These are phyloP conservation scores for Epirrhoe alternata DNA, from an alignment of 2,888 invertebrate species.

Conservation along the genomic window DNA sequence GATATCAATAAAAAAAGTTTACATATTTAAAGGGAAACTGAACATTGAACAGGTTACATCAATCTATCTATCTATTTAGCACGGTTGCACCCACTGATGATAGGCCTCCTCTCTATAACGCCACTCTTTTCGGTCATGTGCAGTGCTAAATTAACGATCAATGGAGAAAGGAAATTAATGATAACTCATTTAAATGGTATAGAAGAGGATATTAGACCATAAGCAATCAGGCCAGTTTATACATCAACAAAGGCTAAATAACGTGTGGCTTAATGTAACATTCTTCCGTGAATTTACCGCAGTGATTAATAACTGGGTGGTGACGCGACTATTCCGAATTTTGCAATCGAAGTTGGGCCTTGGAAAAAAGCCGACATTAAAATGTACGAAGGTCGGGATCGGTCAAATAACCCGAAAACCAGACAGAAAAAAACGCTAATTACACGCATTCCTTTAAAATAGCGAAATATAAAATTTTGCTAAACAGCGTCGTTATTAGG, in stretches of 20 bases:
- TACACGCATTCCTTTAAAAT: neutral
- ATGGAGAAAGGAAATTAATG: too few relatives aligned
- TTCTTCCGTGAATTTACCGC: constrained; percentile 49
- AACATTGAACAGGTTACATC: too few relatives aligned
- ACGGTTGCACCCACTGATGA: too few relatives aligned
- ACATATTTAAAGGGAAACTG: too few relatives aligned
- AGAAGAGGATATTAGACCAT: too few relatives aligned
- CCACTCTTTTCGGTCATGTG: too few relatives aligned
- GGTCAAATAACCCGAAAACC: constrained; percentile 43
- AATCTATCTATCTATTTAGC: too few relatives aligned
- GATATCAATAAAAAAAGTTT: too few relatives aligned
- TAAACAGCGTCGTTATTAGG: neutral
- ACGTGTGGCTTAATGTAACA: constrained; percentile 45
- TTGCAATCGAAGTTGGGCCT: constrained; percentile 61
- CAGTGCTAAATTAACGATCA: too few relatives aligned
- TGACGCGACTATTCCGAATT: constrained; percentile 57
- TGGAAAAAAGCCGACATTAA: constrained; percentile 59
- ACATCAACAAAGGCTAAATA: constrained; percentile 36
- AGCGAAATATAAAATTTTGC: neutral
- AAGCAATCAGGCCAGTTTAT: too few relatives aligned
- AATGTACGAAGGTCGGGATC: constrained; percentile 55
- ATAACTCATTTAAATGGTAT: too few relatives aligned
- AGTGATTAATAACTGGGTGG: constrained; percentile 60
- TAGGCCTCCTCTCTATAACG: too few relatives aligned
- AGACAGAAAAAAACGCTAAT: constrained; percentile 22